Base-by-base conservation (phyloP, 2,888 invertebrate genomes). In the Hypselothyrea guttata region DNA sequence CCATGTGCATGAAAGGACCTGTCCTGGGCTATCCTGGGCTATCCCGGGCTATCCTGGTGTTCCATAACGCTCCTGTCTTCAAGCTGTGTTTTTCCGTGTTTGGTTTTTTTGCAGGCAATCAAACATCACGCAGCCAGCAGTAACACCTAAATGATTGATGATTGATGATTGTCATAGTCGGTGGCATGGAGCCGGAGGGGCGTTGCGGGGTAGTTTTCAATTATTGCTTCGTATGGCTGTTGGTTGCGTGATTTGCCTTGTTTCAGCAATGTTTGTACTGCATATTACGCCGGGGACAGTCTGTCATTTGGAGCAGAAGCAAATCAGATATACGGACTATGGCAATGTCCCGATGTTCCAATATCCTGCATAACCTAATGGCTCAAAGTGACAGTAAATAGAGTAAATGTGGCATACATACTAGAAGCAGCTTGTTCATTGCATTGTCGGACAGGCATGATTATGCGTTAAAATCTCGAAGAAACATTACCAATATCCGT, bases 91-190 rank as follows among this genome's bases (percentile, higher is more conserved):
- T n/a, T n/a, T n/a, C n/a, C n/a, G n/a, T n/a, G n/a, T n/a, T n/a
- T n/a, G n/a, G n/a, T n/a, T n/a, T n/a, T n/a, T n/a, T 22, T 22
- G 2, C 22, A 22, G 22, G 22, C 22, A 22, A 22, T 45, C 60
- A 70, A 53, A 61, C 59, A 55, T 31, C 54, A 59, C 55, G 60
- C 57, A 70, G 53, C 60, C n/a, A 66, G 49, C 55, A 54, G 55
- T 47, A 59, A 76, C 62, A 66, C 58, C 71, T 75, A 77, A 77
- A 83, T 87, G 87, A 87, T 87, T 87, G 87, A 87, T 87, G 82
- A 87, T 87, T 87, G 87, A 87, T 87, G 82, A 82, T 72, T 85
- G 77, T 77, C 84, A 75, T 63, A 75, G 67, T 53, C 69, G 52
- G 42, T 9, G 63, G 40, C 56, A 34, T 52, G 33, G 31, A 38